A percentile compares a stretch with the other conserved stretches of the same genome.
Conservation (phyloP, 2,888 invertebrate genomes). For the Coelinius sp. region DNA sequence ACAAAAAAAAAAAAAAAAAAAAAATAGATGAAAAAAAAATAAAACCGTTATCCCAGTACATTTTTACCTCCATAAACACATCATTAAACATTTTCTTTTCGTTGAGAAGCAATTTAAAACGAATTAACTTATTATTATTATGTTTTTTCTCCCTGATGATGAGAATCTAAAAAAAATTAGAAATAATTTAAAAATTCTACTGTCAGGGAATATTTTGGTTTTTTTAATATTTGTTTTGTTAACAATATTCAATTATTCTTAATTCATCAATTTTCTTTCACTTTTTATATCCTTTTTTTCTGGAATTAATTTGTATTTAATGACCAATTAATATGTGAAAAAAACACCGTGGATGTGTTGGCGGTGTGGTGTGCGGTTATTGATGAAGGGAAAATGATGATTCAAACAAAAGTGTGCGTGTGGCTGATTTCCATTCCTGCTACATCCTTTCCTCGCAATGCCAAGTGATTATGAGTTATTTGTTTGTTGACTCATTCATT, state of each 20-base stretch:
- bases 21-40: constrained; percentile 36
- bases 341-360: constrained; percentile 71
- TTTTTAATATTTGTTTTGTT: not conserved
- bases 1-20: constrained; percentile 53
- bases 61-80: constrained; percentile 31
- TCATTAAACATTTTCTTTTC: not conserved
- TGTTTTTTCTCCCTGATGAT: not conserved
- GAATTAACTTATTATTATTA: too few relatives aligned
- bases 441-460: not conserved
- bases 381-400: constrained; percentile 48
- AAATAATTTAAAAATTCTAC: not conserved
- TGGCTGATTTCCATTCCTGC: constrained; percentile 40
- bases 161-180: not conserved
- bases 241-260: not conserved
- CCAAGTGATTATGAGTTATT: not conserved
- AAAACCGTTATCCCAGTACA: constrained; percentile 29
- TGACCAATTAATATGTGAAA: constrained; percentile 29
- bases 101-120: too few relatives aligned
- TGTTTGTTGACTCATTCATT: not conserved
- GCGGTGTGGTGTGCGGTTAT: constrained; percentile 70
- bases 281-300: constrained; percentile 3
- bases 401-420: constrained; percentile 48
- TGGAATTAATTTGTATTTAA: constrained; percentile 28
- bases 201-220: not conserved
- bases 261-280: not conserved